These are phyloP conservation scores for Sphaeridia pumilis DNA, from an alignment of 2,888 invertebrate genomes.

Conservation along the genomic window DNA sequence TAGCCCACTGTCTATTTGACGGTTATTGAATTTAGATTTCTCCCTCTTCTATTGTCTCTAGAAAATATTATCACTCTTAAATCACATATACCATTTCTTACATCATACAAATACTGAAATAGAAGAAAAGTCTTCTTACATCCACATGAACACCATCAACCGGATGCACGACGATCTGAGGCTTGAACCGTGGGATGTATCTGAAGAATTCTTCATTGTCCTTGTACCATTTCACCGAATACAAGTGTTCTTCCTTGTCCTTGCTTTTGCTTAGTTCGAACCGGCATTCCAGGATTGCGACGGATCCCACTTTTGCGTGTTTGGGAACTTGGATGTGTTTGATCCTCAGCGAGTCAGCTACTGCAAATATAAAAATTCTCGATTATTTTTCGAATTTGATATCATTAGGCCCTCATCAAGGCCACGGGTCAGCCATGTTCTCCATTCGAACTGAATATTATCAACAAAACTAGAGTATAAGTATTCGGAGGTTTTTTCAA, in stretches of 20 bases:
- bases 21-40: slow-evolving; percentile 1
- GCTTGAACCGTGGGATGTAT: slow-evolving; percentile 59
- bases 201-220: slow-evolving; percentile 70
- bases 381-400: not conserved
- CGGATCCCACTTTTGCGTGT: slow-evolving; percentile 51
- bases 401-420: not conserved
- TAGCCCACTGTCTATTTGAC: too few species aligned
- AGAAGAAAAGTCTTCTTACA: slow-evolving; percentile 43
- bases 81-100: not conserved
- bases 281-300: slow-evolving; percentile 53
- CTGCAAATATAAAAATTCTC: slow-evolving; percentile 21
- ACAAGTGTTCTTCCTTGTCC: slow-evolving; percentile 57
- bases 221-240: slow-evolving; percentile 53
- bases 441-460: too few species aligned
- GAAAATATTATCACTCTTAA: not conserved
- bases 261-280: slow-evolving; percentile 55
- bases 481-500: too few species aligned
- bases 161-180: slow-evolving; percentile 56
- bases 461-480: too few species aligned
- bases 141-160: slow-evolving; percentile 57
- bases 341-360: slow-evolving; percentile 43
- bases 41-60: not conserved
- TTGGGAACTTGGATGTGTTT: slow-evolving; percentile 52
- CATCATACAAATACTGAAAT: not conserved
- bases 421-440: too few species aligned